Evolutionary conservation across 1,140 invertebrate genomes (phyloP).

Genomic region (Wiebesia pumilae): DNA sequence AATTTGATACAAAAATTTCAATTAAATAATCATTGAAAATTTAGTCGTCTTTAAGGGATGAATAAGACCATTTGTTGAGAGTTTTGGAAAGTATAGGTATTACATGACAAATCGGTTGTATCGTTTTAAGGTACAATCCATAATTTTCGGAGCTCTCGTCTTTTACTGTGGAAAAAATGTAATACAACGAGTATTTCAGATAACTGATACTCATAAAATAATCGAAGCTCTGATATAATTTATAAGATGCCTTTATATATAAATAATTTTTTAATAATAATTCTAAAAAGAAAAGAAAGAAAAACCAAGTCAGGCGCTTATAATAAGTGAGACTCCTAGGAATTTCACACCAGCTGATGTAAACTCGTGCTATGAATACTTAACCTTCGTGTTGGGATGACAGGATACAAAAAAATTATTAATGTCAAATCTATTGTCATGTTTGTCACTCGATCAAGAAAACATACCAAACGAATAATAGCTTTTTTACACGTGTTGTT

Average conservation of each 20-base stretch:
- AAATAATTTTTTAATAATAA: slow-evolving; percentile 61
- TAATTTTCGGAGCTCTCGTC: slow-evolving; percentile 59
- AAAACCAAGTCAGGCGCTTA: slow-evolving; percentile 50
- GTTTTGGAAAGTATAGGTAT: slow-evolving; percentile 27
- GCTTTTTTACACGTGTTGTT: slow-evolving; percentile 57
- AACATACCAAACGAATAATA: slow-evolving; percentile 65
- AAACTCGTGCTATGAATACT: slow-evolving; percentile 55
- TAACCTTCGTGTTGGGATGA: slow-evolving; percentile 57
- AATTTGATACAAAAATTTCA: slow-evolving; percentile 25
- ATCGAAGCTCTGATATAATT: slow-evolving; percentile 65
- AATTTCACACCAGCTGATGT: slow-evolving; percentile 55
- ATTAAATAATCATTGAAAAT: slow-evolving; percentile 23
- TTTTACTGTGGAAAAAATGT: slow-evolving; percentile 51
- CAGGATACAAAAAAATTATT: slow-evolving; percentile 37
- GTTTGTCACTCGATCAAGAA: slow-evolving; percentile 49
- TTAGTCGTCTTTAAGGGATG: slow-evolving; percentile 16
- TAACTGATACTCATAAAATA: slow-evolving; percentile 58
- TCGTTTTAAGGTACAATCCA: slow-evolving; percentile 59
- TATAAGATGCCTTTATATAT: slow-evolving; percentile 67
- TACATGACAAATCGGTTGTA: slow-evolving; percentile 56
- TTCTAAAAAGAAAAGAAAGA: slow-evolving; percentile 54
- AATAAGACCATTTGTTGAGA: slow-evolving; percentile 9
- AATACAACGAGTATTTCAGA: slow-evolving; percentile 49
- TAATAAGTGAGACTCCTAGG: slow-evolving; percentile 35
- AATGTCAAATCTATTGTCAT: slow-evolving; percentile 49